phyloP scores from a whole-genome alignment of 1,140 invertebrate genomes.

The Lordiphosa stackelbergi region DNA sequence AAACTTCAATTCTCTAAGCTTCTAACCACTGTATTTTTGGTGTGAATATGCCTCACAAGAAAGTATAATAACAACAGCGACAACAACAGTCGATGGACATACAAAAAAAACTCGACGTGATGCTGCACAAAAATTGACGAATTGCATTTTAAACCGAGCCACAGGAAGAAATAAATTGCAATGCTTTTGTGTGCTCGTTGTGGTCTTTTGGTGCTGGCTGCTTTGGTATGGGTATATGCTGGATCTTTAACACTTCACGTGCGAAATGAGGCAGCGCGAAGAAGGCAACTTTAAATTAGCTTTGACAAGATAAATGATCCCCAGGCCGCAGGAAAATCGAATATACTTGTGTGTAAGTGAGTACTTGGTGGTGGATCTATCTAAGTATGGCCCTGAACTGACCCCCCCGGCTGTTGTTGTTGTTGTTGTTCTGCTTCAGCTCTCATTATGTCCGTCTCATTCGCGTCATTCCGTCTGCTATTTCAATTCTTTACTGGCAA shows the following conservation, averaged over 20 bases:
- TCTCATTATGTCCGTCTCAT: constrained; percentile 57
- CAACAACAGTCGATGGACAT: constrained; percentile 4
- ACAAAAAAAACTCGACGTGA: constrained; percentile 27
- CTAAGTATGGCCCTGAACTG: constrained; percentile 14
- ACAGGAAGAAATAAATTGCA: constrained; percentile 59
- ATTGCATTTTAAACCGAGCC: constrained; percentile 26
- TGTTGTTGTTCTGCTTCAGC: neutral
- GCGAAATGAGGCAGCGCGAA: constrained; percentile 45
- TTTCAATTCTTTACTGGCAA: constrained; percentile 47
- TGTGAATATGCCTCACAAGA: constrained; percentile 5
- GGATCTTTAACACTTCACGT: constrained; percentile 67
- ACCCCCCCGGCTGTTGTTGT: constrained; percentile 12
- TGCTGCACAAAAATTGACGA: constrained; percentile 44
- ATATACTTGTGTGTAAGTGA: constrained; percentile 19
- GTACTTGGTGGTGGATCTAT: constrained; percentile 1
- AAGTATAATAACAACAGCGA: constrained; percentile 21
- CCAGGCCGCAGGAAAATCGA: constrained; percentile 35
- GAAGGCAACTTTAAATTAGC: constrained; percentile 58
- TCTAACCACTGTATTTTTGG: neutral
- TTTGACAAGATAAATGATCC: constrained; percentile 70
- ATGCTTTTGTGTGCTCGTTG: constrained; percentile 21
- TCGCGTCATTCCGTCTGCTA: constrained; percentile 56
- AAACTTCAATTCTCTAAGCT: no score
- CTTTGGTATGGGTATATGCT: neutral
- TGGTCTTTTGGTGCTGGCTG: constrained; percentile 13